Conservation (phyloP, 2,113 vertebrate species). For the Terrapene triunguis region DNA sequence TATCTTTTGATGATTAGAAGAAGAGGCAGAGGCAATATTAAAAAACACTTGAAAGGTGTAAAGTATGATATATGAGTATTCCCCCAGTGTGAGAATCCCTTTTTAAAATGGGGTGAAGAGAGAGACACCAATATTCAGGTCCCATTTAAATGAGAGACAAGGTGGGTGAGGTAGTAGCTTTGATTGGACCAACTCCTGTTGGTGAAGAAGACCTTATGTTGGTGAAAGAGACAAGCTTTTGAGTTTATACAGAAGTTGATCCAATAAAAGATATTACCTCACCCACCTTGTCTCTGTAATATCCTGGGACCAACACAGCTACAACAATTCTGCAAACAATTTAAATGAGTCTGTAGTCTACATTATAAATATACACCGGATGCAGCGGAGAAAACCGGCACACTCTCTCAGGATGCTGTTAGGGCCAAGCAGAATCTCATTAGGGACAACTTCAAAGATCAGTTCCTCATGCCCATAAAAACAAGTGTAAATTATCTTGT, state of each 20-base stretch:
- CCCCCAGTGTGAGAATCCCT: slow-evolving; percentile 30
- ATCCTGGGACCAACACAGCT: not conserved
- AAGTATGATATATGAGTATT: slow-evolving; percentile 20
- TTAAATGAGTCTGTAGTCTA: slow-evolving; percentile 74
- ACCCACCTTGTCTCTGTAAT: not conserved
- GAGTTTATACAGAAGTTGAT: not conserved
- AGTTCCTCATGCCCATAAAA: slow-evolving; percentile 85
- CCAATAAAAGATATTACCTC: not conserved
- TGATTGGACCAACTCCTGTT: not conserved
- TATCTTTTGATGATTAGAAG: slow-evolving; percentile 11
- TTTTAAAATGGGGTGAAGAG: slow-evolving; percentile 16
- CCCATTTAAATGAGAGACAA: slow-evolving; percentile 67
- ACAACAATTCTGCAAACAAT: not conserved
- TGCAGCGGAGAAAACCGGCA: slow-evolving; percentile 78
- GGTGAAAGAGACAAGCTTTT: not conserved
- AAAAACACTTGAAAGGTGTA: not conserved
- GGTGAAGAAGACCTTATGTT: not conserved
- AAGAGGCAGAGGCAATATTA: slow-evolving; percentile 29
- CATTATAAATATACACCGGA: slow-evolving; percentile 80
- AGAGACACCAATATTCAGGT: slow-evolving; percentile 59
- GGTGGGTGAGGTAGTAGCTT: not conserved
- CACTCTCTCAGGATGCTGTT: slow-evolving; percentile 83
- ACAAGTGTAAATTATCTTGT: slow-evolving; percentile 89
- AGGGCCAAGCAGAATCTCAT: slow-evolving; percentile 86
- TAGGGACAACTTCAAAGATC: slow-evolving; percentile 88